Base-by-base conservation (phyloP, 1,140 invertebrate genomes). In the Diorhabda sublineata region DNA sequence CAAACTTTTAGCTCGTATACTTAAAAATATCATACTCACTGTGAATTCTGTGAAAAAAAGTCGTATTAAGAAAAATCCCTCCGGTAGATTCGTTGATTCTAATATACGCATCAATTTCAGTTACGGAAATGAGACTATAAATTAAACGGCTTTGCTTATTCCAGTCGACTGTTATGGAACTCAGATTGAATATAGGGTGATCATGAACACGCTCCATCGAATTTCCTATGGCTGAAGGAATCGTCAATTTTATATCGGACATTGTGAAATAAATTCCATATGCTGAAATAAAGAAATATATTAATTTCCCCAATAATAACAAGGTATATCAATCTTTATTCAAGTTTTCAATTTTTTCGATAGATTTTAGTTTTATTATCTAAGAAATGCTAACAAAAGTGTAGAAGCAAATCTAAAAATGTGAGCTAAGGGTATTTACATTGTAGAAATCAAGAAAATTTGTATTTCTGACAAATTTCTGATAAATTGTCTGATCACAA, bases 101-200 rank as follows among this genome's bases (percentile, higher is more conserved):
- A 47, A 71, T 71, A 42, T 63, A 66, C 42, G 58, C 58, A 47
- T 62, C 58, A 67, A 61, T 68, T 69, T 47, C 42, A 62, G 43
- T 60, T 26, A 26, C 26, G 26, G 26, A 26, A 26, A 26, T 52
- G 4, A 62, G 61, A 7, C 42, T 11, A 44, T 62, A 62, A 11
- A n/a, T 62, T 44, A 62, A 44, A 9, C 8, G 42, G 3, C 45
- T 45, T 44, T 43, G 42, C n/a, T 8, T 44, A 44, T 11, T 6
- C 3, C 42, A 11, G 6, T 45, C 7, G 45, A 44, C 44, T 3
- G 11, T 62, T 9, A 42, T 62, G 4, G 61, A 42, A n/a, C 42
- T 44, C 3, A 62, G 44, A 44, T 62, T 4, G 8, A 62, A 11
- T 8, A 62, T 11, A 4, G 44, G 43, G 6, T 62, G 11, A 9